phyloP scores from a whole-genome alignment of 2,797 vertebrate genomes.

The Perodicticus potto region DNA sequence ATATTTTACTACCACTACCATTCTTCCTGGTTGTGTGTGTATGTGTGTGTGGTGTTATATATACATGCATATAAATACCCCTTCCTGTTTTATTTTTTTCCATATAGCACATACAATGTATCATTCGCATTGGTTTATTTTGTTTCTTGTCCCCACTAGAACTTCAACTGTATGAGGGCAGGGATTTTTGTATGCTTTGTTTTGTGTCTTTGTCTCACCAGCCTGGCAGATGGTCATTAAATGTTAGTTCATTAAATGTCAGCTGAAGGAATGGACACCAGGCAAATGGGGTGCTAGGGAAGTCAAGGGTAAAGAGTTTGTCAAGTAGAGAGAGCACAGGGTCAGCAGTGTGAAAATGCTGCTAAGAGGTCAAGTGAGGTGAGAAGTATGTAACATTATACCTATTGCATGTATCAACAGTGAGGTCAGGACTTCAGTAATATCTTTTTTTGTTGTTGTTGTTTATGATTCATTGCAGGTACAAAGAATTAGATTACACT shows the following conservation, averaged over 20 bases:
- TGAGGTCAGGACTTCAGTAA: neutral
- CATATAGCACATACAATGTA: neutral
- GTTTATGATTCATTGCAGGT: too few species aligned
- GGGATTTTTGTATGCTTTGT: constrained; percentile 18
- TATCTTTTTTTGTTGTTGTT: neutral
- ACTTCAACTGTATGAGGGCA: neutral
- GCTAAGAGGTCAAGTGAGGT: constrained; percentile 16
- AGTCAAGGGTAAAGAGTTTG: neutral
- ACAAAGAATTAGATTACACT: too few species aligned
- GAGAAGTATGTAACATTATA: neutral
- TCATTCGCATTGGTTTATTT: constrained; percentile 26
- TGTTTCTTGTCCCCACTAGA: constrained; percentile 27
- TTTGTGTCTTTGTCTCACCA: neutral
- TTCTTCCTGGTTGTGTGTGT: neutral
- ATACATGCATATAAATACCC: neutral
- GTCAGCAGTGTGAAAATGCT: neutral
- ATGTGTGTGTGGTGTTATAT: neutral
- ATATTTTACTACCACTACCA: neutral
- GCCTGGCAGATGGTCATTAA: constrained; percentile 1
- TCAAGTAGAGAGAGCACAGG: neutral
- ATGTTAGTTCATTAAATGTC: constrained; percentile 44
- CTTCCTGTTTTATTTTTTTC: constrained; percentile 16
- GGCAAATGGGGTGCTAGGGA: neutral
- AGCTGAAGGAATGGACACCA: constrained; percentile 18
- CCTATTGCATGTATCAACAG: neutral